Conservation (phyloP, 2,888 invertebrate genomes). For the Ectemnius cavifrons region DNA sequence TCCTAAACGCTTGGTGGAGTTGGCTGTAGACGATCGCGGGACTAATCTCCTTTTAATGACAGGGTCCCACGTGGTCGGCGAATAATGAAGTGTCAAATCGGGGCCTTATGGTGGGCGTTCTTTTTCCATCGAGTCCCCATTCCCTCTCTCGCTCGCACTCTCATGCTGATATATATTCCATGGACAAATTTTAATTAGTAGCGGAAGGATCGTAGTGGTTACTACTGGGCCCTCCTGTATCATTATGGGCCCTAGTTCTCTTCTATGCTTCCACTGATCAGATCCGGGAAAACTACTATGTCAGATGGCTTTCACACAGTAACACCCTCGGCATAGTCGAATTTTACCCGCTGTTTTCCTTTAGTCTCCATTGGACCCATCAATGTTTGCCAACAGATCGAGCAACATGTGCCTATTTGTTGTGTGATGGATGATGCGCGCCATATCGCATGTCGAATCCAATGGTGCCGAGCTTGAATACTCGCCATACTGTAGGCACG, state of each 20-base stretch:
- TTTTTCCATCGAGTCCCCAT: conserved; percentile 48
- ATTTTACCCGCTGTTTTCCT: conserved; percentile 1
- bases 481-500: neutral
- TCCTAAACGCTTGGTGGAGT: conserved; percentile 26
- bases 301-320: conserved; percentile 38
- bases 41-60: conserved; percentile 78
- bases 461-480: neutral
- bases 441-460: conserved; percentile 2
- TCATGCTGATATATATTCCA: conserved; percentile 64
- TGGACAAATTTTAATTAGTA: conserved; percentile 75
- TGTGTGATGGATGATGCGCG: neutral
- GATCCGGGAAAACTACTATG: conserved; percentile 23
- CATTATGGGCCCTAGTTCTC: conserved; percentile 57
- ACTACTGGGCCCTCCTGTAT: conserved; percentile 60
- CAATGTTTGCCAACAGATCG: conserved; percentile 22
- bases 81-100: conserved; percentile 78
- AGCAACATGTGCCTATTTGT: neutral
- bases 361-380: conserved; percentile 11
- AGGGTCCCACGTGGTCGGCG: conserved; percentile 71
- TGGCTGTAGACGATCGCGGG: conserved; percentile 66
- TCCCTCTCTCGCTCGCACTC: neutral
- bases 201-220: conserved; percentile 65
- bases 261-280: conserved; percentile 7
- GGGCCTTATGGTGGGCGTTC: conserved; percentile 69
- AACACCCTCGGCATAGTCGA: neutral